Evolutionary conservation across 2,888 invertebrate genomes (phyloP).

Genomic region (Torymus texanus): DNA sequence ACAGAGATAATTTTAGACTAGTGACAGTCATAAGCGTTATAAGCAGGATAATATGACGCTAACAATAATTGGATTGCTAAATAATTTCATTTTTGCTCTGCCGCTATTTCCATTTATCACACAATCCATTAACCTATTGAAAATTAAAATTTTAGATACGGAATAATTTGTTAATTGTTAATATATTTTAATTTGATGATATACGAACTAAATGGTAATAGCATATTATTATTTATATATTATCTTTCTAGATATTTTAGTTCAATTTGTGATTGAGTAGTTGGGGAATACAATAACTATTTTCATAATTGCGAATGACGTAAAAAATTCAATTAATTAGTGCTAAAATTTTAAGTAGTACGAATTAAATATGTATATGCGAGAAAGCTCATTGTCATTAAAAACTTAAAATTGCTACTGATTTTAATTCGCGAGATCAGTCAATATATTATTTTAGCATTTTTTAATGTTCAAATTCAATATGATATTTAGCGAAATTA

Average conservation of each 20-base stretch:
- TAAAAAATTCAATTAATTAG: constrained; percentile 33
- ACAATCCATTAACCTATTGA: too few species aligned
- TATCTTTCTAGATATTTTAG: neutral
- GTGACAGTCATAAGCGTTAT: too few species aligned
- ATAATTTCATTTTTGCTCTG: too few species aligned
- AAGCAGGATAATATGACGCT: too few species aligned
- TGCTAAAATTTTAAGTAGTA: constrained; percentile 6
- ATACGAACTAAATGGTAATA: constrained; percentile 4
- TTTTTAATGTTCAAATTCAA: too few species aligned
- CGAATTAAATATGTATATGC: neutral
- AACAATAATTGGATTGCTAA: too few species aligned
- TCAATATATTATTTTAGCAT: too few species aligned
- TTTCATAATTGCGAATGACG: constrained; percentile 22
- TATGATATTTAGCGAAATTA: too few species aligned
- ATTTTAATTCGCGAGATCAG: neutral
- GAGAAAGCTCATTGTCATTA: neutral
- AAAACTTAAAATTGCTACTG: neutral
- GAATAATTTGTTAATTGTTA: too few species aligned
- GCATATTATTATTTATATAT: neutral
- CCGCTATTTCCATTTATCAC: too few species aligned
- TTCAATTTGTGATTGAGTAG: constrained; percentile 7
- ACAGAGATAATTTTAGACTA: too few species aligned
- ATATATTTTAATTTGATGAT: constrained; percentile 9
- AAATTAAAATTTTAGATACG: too few species aligned
- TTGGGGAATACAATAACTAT: constrained; percentile 8